Evolutionary conservation across 2,113 vertebrate species (phyloP), one percentile per base, ranked within the genome.

Genomic region (Spea multiplicata): DNA sequence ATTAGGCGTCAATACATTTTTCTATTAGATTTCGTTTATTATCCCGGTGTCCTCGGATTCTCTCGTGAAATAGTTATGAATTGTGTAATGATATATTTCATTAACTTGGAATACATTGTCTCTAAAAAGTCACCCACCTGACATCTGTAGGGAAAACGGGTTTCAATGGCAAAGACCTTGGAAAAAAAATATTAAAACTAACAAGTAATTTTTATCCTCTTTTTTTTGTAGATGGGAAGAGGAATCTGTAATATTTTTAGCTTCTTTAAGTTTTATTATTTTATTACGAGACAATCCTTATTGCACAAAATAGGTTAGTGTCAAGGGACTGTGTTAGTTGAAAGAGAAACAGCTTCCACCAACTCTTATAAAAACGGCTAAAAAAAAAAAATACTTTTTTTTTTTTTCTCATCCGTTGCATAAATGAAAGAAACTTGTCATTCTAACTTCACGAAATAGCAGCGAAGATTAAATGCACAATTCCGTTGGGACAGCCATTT

Each of bases 401-500:
- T n/a, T 83, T 84, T 86, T 88, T 95, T 95, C 93, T 93, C 91
- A 93, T 93, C 94, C 90, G 91, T 90, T 85, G 90, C 50, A 49
- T 91, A 94, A 93, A 95, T 94, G 95, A 96, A 95, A 96, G 95
- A 96, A 96, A 94, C 95, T 96, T 96, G 94, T 97, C 97, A 97
- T 95, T 94, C 92, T 91, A 94, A 95, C 94, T 95, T 96, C 95
- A 94, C 90, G 87, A 92, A 94, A 93, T 88, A 88, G 90, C 83
- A 82, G 89, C 92, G 86, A 87, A 94, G 93, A 96, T 93, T 93
- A 94, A 94, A 92, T 88, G 91, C 84, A 92, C 91, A 90, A 90
- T 94, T 94, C 96, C 96, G 90, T 87, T 84, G 95, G 95, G 96
- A 90, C 93, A 93, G 88, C 77, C 93, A 88, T 95, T 91, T 84